Evolutionary conservation across 2,888 invertebrate genomes (phyloP), one percentile per base, ranked within the genome.

Genomic region (Byasa hedistus): DNA sequence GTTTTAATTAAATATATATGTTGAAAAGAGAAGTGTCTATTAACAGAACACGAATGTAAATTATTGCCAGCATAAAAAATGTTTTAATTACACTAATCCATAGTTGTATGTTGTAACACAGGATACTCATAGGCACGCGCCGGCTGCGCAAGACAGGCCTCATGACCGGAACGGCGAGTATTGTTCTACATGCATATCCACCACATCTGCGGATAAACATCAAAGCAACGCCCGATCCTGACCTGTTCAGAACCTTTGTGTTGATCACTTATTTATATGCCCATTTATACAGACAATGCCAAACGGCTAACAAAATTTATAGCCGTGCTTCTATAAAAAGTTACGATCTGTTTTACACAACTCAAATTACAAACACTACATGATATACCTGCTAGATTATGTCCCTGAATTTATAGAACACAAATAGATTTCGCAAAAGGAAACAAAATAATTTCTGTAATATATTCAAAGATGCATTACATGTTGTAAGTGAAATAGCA

Each of bases 171-270:
- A 81, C 80, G 73, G 62, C 64, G 68, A 67, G 77, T 71, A 81
- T 81, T 81, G 80, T 81, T 79, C 78, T 79, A 81, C 79, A n/a
- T n/a, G 19, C 23, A 4, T 51, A 65, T 58, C n/a, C 66, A 17
- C 36, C 19, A 19, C 48, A 66, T 66, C 61, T 39, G 54, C 51
- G 51, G 57, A 64, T 66, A 52, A 58, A 27, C 39, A 66, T 66
- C 32, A 44, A 57, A 56, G 61, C 51, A 57, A 23, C 24, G 36
- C 57, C 7, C 48, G 51, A 61, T 61, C 17, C 36, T n/a, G 54
- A 54, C 61, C 56, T 51, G 52, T 52, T 24, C 22, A 36, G 32
- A n/a, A 19, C 51, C 32, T 64, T 12, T 64, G 21, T 24, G 48
- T 51, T 61, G n/a, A 57, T 57, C 36, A n/a, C n/a, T 65, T 60